These are phyloP conservation scores for Hypselothyrea guttata DNA, from an alignment of 2,888 invertebrate species.

Conservation along the genomic window DNA sequence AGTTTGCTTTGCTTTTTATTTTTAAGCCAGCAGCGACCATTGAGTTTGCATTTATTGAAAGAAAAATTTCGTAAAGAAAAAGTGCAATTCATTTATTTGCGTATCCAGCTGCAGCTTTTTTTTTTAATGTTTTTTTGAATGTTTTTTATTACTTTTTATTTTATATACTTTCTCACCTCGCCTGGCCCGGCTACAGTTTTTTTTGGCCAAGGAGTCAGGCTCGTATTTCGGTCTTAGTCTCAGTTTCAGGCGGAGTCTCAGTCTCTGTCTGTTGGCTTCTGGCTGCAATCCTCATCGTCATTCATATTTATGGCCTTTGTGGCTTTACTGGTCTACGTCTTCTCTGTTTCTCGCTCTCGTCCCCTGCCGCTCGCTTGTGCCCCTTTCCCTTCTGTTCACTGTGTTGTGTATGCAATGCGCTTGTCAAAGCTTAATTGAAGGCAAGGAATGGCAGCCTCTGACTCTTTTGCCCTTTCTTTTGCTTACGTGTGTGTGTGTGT, in stretches of 20 bases:
- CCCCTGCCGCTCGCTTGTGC: too few relatives aligned
- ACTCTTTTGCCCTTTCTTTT: conserved; percentile 37
- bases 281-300: conserved; percentile 45
- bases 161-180: conserved; percentile 11
- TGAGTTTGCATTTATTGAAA: conserved; percentile 73
- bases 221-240: too few relatives aligned
- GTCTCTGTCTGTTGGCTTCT: conserved; percentile 12
- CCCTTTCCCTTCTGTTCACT: conserved; percentile 20
- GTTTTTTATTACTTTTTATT: conserved; percentile 5
- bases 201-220: conserved; percentile 53
- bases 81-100: conserved; percentile 78
- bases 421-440: conserved; percentile 82
- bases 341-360: conserved; percentile 3
- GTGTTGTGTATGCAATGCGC: conserved; percentile 73
- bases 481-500: too few relatives aligned
- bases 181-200: conserved; percentile 41
- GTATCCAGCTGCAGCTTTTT: conserved; percentile 67
- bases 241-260: not conserved
- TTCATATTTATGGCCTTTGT: conserved; percentile 74
- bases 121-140: conserved; percentile 5
- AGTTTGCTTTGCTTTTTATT: conserved; percentile 52
- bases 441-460: conserved; percentile 71
- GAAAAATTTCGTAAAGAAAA: conserved; percentile 70
- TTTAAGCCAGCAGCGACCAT: conserved; percentile 41
- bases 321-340: conserved; percentile 43